phyloP scores from a whole-genome alignment of 2,888 invertebrate species.

The Nemotelus nigrinus region DNA sequence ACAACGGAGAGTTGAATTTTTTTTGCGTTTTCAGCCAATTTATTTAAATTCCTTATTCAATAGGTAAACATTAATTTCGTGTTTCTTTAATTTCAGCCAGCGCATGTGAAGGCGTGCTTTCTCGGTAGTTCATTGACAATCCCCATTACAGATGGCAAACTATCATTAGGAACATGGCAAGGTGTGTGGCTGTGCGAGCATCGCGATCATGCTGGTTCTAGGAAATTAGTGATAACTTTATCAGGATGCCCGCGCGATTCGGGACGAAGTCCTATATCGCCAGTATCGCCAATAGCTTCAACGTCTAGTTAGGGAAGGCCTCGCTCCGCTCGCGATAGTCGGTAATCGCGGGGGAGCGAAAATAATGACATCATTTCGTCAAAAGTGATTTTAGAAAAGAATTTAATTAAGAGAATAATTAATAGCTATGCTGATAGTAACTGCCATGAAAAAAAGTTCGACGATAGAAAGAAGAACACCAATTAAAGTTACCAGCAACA shows the following conservation, averaged over 20 bases:
- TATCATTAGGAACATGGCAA: conserved; percentile 97
- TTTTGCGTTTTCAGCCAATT: no score
- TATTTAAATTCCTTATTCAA: no score
- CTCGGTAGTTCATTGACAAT: conserved; percentile 94
- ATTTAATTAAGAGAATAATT: conserved; percentile 62
- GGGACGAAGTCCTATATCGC: conserved; percentile 86
- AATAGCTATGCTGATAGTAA: conserved; percentile 6
- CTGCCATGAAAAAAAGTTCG: conserved; percentile 14
- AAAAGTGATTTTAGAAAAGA: conserved; percentile 65
- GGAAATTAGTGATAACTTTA: conserved; percentile 88
- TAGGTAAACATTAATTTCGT: no score
- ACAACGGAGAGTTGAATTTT: no score
- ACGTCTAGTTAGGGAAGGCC: conserved; percentile 90
- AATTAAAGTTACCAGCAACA: conserved; percentile 1
- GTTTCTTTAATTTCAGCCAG: conserved; percentile 75
- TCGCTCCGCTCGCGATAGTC: conserved; percentile 69
- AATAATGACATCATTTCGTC: conserved; percentile 66
- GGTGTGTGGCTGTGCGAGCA: conserved; percentile 99
- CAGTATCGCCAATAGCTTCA: conserved; percentile 85
- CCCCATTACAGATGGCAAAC: conserved; percentile 94
- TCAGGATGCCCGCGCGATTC: conserved; percentile 91
- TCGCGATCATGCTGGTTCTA: conserved; percentile 93
- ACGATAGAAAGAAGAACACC: conserved; percentile 11
- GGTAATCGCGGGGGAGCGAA: conserved; percentile 67
- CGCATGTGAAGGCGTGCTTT: conserved; percentile 97